Conservation (phyloP, 30 jellyfish, hydroid and myxozoan species). For the Aurelia sp. region DNA sequence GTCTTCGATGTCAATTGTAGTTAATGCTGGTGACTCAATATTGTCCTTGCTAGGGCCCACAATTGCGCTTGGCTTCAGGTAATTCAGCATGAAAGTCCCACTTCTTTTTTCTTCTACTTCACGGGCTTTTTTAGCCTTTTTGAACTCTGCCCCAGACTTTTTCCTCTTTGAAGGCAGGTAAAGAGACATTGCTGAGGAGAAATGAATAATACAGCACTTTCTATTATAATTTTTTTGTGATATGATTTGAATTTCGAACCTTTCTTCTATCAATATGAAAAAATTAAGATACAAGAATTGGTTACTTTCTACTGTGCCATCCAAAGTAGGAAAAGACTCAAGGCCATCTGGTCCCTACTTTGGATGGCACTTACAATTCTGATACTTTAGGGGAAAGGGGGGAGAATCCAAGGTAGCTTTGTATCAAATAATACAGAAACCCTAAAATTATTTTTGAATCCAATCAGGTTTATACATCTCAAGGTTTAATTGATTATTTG, state of each 20-base stretch:
- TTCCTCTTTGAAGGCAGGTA: conserved; percentile 54
- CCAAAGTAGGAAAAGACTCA: no score
- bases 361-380: no score
- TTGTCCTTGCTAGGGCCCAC: conserved; percentile 55
- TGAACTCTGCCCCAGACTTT: conserved; percentile 55
- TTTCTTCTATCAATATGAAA: no score
- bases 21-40: conserved; percentile 38
- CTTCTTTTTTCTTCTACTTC: conserved; percentile 51
- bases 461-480: no score
- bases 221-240: neutral
- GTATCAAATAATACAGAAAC: no score
- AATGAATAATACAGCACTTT: conserved; percentile 25
- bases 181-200: conserved; percentile 52
- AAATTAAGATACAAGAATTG: no score
- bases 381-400: no score
- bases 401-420: no score
- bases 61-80: conserved; percentile 42
- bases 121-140: conserved; percentile 44
- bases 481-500: no score
- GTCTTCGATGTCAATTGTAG: conserved; percentile 17
- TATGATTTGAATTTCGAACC: neutral
- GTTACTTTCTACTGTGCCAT: no score
- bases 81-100: conserved; percentile 56
- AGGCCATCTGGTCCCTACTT: no score
- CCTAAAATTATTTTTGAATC: no score